phyloP scores from a whole-genome alignment of 2,797 vertebrate species.

The Dipus sagitta region DNA sequence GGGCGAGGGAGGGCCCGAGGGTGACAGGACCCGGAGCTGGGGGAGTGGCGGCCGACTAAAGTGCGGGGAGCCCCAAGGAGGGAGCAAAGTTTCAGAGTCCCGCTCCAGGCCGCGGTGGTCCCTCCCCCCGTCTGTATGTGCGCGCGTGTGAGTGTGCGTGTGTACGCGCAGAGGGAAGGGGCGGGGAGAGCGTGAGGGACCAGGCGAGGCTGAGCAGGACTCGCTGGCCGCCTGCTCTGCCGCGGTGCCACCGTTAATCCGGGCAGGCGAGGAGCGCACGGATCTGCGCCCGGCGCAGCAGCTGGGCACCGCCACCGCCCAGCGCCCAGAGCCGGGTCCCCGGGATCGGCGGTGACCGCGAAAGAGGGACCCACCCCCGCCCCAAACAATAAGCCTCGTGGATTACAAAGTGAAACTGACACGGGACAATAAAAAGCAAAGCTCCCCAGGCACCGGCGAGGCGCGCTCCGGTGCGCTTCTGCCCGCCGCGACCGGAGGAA shows the following conservation, averaged over 20 bases:
- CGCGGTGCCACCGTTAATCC: not conserved
- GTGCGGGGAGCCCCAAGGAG: conserved; percentile 32
- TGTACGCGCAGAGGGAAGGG: conserved; percentile 83
- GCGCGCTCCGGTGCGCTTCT: not conserved
- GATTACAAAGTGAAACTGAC: conserved; percentile 82
- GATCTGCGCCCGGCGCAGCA: conserved; percentile 66
- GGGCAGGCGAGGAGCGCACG: conserved; percentile 17
- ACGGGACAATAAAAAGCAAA: conserved; percentile 62
- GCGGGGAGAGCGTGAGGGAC: conserved; percentile 72
- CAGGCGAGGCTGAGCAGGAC: conserved; percentile 20
- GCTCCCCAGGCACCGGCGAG: conserved; percentile 45
- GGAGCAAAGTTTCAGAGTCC: conserved; percentile 75
- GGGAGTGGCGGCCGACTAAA: conserved; percentile 6
- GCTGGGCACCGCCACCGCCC: not conserved
- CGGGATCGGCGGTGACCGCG: not conserved
- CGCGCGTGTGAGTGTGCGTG: not conserved
- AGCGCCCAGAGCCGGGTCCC: conserved; percentile 2
- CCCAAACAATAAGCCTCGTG: conserved; percentile 69
- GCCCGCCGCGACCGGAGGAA: not conserved
- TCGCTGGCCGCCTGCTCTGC: not conserved
- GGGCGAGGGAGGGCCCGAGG: conserved; percentile 62
- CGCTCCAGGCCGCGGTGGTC: not conserved
- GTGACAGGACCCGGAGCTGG: conserved; percentile 57
- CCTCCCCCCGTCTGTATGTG: not conserved
- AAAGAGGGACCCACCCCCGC: not conserved